Evolutionary conservation across 2,888 invertebrate genomes (phyloP), one percentile per base, ranked within the genome.

Genomic region (Caenorhabditis sinica): DNA sequence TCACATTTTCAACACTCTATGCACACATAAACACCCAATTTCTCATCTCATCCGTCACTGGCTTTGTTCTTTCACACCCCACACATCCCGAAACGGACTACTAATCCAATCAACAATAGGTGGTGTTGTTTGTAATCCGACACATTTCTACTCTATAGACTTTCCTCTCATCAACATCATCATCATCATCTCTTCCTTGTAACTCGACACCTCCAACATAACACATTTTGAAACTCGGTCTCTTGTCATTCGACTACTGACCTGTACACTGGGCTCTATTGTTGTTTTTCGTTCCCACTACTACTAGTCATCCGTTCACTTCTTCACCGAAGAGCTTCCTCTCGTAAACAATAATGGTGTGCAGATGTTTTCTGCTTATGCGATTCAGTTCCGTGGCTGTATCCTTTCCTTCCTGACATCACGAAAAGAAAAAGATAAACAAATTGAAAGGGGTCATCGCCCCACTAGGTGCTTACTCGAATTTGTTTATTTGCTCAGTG

Each of bases 321-420:
- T 65, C 49, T 33, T 60, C 28, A 65, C 49, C 28, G 25, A 28
- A n/a, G 65, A 68, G 56, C 15, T 33, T 13, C 17, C 11, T 36
- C 76, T 77, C 49, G 68, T 76, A 60, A 76, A 76, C 76, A 76
- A 76, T 75, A 66, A 65, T 75, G 66, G 58, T 75, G 75, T 66
- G 56, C 76, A 76, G 76, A 76, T 68, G 68, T 76, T 76, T 76
- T 76, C 4, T 66, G 33, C 20, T 30, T 51, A 51, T 51, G n/a
- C 58, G 8, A 5, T 65, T 30, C 33, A 15, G 30, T 33, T 36
- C 40, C 60, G 25, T 56, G 49, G 63, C 53, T 45, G 68, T 69
- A 69, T 61, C 69, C 51, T 36, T 66, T 33, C 23, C 20, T 61
- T 77, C 33, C 36, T 68, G 61, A 51, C 66, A 77, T 61, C 60